phyloP scores from a whole-genome alignment of 2,797 vertebrate genomes.

The Syngnathus acus region DNA sequence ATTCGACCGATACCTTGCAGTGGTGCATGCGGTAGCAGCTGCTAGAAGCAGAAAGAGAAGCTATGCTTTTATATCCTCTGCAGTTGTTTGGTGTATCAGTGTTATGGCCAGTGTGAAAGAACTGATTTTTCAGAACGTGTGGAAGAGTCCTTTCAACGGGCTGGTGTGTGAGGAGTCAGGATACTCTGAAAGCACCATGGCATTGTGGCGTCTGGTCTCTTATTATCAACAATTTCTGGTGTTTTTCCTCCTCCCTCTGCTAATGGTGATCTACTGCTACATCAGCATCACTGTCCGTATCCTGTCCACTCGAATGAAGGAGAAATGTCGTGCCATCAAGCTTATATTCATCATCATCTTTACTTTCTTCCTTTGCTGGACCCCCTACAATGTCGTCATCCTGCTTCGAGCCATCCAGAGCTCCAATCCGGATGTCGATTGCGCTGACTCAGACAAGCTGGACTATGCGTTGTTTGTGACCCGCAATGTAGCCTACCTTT shows the following conservation, averaged over 20 bases:
- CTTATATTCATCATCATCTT: constrained; percentile 73
- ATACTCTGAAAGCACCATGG: constrained; percentile 23
- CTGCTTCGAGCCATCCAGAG: constrained; percentile 51
- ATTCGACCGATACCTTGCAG: constrained; percentile 74
- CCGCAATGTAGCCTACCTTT: constrained; percentile 70
- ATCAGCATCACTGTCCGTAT: constrained; percentile 64
- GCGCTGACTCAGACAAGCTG: background rate
- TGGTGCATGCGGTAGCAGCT: constrained; percentile 70
- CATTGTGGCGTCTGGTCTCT: constrained; percentile 55
- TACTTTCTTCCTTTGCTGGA: constrained; percentile 74
- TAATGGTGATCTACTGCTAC: constrained; percentile 71
- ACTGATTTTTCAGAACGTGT: constrained; percentile 56
- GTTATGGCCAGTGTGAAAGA: constrained; percentile 67
- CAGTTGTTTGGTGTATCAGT: constrained; percentile 63
- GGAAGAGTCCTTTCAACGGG: rapidly evolving
- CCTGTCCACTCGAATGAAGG: constrained; percentile 60
- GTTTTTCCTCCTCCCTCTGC: constrained; percentile 69
- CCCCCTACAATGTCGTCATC: constrained; percentile 70
- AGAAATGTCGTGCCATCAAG: constrained; percentile 69
- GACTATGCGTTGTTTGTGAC: constrained; percentile 65
- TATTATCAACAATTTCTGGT: constrained; percentile 70
- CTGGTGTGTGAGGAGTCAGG: constrained; percentile 64
- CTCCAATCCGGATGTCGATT: background rate
- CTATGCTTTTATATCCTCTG: constrained; percentile 53
- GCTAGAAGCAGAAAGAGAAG: constrained; percentile 51